Conservation (phyloP, 2,888 invertebrate species). For the Dioctria linearis region DNA sequence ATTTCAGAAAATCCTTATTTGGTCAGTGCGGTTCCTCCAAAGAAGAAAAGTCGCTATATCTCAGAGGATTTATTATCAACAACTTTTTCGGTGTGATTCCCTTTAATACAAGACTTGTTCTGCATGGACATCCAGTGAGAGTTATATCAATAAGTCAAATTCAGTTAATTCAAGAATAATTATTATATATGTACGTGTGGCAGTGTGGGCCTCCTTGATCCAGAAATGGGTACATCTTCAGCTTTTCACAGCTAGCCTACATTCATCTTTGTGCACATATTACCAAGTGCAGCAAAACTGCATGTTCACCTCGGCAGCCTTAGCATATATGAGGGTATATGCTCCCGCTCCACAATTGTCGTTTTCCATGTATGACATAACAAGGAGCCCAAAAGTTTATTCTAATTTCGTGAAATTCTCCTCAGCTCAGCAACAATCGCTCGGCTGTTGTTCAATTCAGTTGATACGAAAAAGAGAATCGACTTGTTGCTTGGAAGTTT, state of each 20-base stretch:
- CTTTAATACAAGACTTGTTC: neutral
- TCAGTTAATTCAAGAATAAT: neutral
- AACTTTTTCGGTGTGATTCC: too few relatives aligned
- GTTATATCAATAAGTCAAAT: constrained; percentile 3
- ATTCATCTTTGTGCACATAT: neutral
- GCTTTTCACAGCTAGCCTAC: constrained; percentile 14
- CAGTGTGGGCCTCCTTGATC: constrained; percentile 45
- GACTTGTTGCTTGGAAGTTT: neutral
- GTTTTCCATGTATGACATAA: constrained; percentile 33
- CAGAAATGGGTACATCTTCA: constrained; percentile 47
- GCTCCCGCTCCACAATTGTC: constrained; percentile 30
- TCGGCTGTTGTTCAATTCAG: constrained; percentile 5
- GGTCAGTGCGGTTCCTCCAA: constrained; percentile 7
- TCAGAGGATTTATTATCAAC: constrained; percentile 15
- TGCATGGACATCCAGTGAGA: neutral
- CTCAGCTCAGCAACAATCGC: constrained; percentile 14
- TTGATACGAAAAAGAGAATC: constrained; percentile 14
- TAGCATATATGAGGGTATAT: neutral
- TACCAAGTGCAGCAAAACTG: constrained; percentile 36
- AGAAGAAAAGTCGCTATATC: neutral
- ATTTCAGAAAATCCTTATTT: constrained; percentile 8
- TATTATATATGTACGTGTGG: neutral
- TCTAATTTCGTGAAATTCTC: constrained; percentile 16
- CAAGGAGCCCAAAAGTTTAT: constrained; percentile 33
- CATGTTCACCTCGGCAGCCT: constrained; percentile 2